Conservation (phyloP, 2,113 vertebrate species). For the Apodemus speciosus region DNA sequence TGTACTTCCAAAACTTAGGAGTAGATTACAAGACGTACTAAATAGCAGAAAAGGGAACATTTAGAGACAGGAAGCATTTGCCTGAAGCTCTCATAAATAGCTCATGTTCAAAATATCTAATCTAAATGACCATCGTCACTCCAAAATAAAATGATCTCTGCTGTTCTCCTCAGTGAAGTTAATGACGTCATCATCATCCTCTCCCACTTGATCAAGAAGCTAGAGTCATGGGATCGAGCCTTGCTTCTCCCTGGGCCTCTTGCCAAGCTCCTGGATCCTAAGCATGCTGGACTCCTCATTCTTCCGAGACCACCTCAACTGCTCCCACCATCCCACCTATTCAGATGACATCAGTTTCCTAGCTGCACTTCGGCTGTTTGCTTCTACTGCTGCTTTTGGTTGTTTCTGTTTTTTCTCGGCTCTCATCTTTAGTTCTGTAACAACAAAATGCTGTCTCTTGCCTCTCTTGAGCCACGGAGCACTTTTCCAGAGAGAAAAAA, state of each 20-base stretch:
- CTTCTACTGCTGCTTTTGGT: neutral
- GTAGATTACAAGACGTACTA: neutral
- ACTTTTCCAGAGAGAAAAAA: neutral
- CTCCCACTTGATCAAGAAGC: neutral
- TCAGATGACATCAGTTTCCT: neutral
- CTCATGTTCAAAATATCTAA: constrained; percentile 4
- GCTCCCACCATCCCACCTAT: fast-evolving
- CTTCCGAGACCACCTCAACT: neutral
- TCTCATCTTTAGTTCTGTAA: neutral
- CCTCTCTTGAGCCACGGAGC: neutral
- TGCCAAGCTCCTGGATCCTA: neutral
- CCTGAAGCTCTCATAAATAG: neutral
- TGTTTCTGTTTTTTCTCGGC: neutral
- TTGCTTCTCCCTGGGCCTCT: too few relatives aligned
- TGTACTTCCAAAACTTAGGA: neutral
- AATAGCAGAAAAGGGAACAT: neutral
- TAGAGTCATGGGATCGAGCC: neutral
- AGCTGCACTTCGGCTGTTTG: neutral
- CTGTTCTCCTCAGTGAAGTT: neutral
- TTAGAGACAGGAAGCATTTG: neutral
- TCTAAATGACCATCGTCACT: neutral
- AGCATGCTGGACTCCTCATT: neutral
- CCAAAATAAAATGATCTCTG: neutral
- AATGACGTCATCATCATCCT: neutral
- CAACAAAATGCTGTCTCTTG: neutral